phyloP scores from a whole-genome alignment of 2,888 invertebrate species.

The Andrena bucephala region DNA sequence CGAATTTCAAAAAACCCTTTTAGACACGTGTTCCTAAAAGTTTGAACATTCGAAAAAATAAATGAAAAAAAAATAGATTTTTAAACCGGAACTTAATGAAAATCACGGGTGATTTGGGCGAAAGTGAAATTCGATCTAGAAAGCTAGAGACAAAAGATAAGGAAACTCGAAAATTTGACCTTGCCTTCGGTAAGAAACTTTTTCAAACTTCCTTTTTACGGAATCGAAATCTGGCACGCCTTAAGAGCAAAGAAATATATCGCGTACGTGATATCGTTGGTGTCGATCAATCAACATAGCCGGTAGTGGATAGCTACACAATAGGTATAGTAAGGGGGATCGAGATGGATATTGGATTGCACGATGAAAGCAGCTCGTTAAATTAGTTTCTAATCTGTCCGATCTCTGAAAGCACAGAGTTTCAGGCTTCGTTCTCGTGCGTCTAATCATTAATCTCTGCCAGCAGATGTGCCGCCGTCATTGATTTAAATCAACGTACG shows the following conservation, averaged over 20 bases:
- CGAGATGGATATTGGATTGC: conserved; percentile 78
- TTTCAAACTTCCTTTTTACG: conserved; percentile 11
- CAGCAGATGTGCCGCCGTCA: conserved; percentile 81
- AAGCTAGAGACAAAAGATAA: neutral
- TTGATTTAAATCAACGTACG: conserved; percentile 80
- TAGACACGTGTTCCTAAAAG: too few species aligned
- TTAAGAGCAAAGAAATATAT: conserved; percentile 33
- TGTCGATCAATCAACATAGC: conserved; percentile 76
- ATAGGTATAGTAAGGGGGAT: conserved; percentile 57
- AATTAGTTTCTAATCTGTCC: conserved; percentile 81
- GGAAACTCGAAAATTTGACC: neutral
- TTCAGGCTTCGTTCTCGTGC: conserved; percentile 72
- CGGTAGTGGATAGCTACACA: conserved; percentile 72
- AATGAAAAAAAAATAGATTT: too few species aligned
- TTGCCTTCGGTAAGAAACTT: neutral
- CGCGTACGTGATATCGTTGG: conserved; percentile 46
- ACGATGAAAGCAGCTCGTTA: conserved; percentile 81
- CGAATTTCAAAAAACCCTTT: too few species aligned
- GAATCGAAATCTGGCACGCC: conserved; percentile 23
- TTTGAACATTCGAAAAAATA: too few species aligned
- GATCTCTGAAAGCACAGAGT: conserved; percentile 76
- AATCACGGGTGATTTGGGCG: too few species aligned
- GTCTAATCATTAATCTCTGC: conserved; percentile 81
- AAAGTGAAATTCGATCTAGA: too few species aligned
- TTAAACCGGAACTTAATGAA: too few species aligned